Evolutionary conservation across 2,797 vertebrate species (phyloP), one percentile per base, ranked within the genome.

Genomic region (Sylvilagus floridanus): DNA sequence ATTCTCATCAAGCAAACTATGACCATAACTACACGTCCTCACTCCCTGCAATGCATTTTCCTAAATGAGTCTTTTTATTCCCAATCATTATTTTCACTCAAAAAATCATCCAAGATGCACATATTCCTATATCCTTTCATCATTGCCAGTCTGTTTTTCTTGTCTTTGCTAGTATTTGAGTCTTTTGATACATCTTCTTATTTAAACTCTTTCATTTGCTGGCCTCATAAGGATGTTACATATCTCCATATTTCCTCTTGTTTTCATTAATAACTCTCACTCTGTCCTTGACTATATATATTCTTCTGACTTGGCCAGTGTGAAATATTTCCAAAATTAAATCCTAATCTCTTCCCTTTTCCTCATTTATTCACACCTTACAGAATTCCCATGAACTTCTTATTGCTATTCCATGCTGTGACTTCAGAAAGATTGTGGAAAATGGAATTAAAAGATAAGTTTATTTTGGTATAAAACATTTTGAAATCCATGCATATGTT

Each of bases 11-110:
- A 30, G 5, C 24, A 11, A 77, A n/a, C 16, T 16, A 0, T n/a
- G 16, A 32, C 13, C 4, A 19, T 2, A 68, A 22, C 10, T 1
- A 0, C 3, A 7, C 12, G 14, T 66, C 24, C 42, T 68, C 7
- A 5, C 28, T 5, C 1, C 14, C 69, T 19, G 24, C 14, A 16
- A 1, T 37, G 42, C 42, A 47, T 47, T 19, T 35, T 28, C 24
- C 52, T 19, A n/a, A 13, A 12, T 26, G 24, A 35, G 32, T 12
- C 42, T n/a, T 79, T 72, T 76, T 82, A 66, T 0, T 0, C 16
- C 1, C 28, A 8, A 17, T 13, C 7, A 19, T 28, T 30, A 0
- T n/a, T 84, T 32, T 78, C 22, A 1, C 47, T 22, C 9, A 42
- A 50, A 22, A 42, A 16, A 4, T 50, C 24, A 4, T 4, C 17